phyloP scores from a whole-genome alignment of 2,888 invertebrate species.

The Tethea ocularis region DNA sequence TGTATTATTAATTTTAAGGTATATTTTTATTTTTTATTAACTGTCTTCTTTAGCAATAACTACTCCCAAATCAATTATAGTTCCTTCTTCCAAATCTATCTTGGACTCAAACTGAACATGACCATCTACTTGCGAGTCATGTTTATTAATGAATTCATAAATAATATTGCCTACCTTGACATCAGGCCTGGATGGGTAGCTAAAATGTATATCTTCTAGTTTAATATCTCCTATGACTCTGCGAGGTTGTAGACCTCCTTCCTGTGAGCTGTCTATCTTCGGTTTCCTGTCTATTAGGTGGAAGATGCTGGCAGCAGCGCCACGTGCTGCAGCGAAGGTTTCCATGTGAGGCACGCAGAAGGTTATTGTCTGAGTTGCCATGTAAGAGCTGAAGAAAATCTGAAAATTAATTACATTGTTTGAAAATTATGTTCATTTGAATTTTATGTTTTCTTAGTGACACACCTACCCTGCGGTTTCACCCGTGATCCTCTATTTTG shows the following conservation, averaged over 20 bases:
- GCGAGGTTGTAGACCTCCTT: slow-evolving; percentile 84
- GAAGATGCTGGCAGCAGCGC: slow-evolving; percentile 89
- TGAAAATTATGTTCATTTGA: background rate
- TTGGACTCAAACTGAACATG: too few relatives aligned
- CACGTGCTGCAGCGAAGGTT: slow-evolving; percentile 88
- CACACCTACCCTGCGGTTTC: too few relatives aligned
- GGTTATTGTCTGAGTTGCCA: slow-evolving; percentile 91
- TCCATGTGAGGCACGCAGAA: slow-evolving; percentile 90
- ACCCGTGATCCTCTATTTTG: too few relatives aligned
- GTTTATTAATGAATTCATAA: too few relatives aligned
- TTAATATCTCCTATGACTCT: slow-evolving; percentile 86
- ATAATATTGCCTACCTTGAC: slow-evolving; percentile 79
- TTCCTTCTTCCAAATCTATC: too few relatives aligned
- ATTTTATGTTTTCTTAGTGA: too few relatives aligned
- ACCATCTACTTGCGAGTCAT: too few relatives aligned
- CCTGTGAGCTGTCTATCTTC: slow-evolving; percentile 86
- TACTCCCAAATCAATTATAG: too few relatives aligned
- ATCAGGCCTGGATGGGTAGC: slow-evolving; percentile 90
- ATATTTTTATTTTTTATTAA: too few relatives aligned
- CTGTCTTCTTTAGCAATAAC: too few relatives aligned
- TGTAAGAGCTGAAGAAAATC: slow-evolving; percentile 89
- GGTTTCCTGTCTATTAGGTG: slow-evolving; percentile 88
- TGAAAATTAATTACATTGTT: slow-evolving; percentile 52
- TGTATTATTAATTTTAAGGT: too few relatives aligned
- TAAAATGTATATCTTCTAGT: slow-evolving; percentile 88